Evolutionary conservation across 2,797 vertebrate genomes (phyloP).

Genomic region (Karalla daura): DNA sequence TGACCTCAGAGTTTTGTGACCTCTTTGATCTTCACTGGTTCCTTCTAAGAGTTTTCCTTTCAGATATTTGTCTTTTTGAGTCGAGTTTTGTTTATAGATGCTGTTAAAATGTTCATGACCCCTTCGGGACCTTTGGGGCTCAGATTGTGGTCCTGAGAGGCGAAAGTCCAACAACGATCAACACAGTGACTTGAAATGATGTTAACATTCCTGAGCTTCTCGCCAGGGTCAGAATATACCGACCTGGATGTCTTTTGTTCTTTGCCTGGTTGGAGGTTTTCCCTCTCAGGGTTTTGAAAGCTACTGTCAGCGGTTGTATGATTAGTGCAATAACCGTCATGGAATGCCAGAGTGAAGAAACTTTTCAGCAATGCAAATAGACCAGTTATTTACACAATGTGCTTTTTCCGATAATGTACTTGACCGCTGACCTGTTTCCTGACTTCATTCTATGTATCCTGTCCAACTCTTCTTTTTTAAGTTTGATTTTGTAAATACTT

Average conservation of each 20-base stretch:
- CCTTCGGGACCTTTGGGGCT: background rate
- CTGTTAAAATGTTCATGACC: background rate
- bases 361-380: background rate
- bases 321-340: background rate
- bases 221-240: background rate
- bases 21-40: slow-evolving; percentile 10
- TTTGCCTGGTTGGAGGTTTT: no score
- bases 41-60: background rate
- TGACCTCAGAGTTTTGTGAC: slow-evolving; percentile 27
- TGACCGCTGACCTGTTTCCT: background rate
- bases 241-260: background rate
- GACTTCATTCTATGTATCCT: background rate
- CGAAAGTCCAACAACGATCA: no score
- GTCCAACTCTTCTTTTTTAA: background rate
- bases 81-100: background rate
- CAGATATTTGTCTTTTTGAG: background rate
- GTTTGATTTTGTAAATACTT: background rate
- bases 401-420: background rate
- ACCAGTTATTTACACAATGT: background rate
- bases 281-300: background rate
- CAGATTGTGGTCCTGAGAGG: no score
- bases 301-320: background rate
- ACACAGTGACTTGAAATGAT: background rate
- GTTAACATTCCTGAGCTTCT: background rate
- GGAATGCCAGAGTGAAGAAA: background rate